Conservation (phyloP, 2,797 vertebrate genomes). For the Novumbra hubbsi region DNA sequence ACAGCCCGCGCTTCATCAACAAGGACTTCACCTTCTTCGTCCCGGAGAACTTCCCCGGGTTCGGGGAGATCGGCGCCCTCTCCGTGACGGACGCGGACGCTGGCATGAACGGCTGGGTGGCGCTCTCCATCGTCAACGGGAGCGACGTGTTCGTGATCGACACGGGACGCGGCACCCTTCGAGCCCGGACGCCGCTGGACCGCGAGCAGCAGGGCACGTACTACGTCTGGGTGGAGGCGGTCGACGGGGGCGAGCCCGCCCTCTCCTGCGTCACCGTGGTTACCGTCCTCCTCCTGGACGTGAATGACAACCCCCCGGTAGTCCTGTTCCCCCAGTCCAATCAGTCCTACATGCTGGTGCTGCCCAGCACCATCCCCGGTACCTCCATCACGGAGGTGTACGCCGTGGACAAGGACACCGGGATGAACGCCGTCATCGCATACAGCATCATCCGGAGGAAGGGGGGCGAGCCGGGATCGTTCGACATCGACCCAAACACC, state of each 20-base stretch:
- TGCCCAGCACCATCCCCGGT: constrained; percentile 90
- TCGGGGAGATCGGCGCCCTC: constrained; percentile 95
- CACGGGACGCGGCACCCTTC: constrained; percentile 89
- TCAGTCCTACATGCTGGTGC: constrained; percentile 92
- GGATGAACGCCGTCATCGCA: constrained; percentile 97
- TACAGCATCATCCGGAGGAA: constrained; percentile 96
- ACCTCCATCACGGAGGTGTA: constrained; percentile 97
- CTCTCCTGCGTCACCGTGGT: constrained; percentile 92
- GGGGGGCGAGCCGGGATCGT: constrained; percentile 89
- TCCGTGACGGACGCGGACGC: constrained; percentile 93
- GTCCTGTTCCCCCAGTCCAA: constrained; percentile 97
- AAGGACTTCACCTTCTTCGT: constrained; percentile 99
- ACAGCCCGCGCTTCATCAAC: constrained; percentile 93
- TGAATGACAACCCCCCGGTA: constrained; percentile 96
- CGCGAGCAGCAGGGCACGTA: constrained; percentile 96
- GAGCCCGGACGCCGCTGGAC: constrained; percentile 91
- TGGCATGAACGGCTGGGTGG: constrained; percentile 93
- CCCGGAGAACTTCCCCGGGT: constrained; percentile 96
- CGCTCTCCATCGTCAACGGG: constrained; percentile 92
- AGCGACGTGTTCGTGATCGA: constrained; percentile 97
- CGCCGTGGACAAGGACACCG: constrained; percentile 95
- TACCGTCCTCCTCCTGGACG: constrained; percentile 91
- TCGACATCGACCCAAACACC: constrained; percentile 92
- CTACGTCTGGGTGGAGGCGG: constrained; percentile 89
- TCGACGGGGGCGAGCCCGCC: constrained; percentile 89